phyloP scores from a whole-genome alignment of 2,888 invertebrate species.

The Baronia brevicornis region DNA sequence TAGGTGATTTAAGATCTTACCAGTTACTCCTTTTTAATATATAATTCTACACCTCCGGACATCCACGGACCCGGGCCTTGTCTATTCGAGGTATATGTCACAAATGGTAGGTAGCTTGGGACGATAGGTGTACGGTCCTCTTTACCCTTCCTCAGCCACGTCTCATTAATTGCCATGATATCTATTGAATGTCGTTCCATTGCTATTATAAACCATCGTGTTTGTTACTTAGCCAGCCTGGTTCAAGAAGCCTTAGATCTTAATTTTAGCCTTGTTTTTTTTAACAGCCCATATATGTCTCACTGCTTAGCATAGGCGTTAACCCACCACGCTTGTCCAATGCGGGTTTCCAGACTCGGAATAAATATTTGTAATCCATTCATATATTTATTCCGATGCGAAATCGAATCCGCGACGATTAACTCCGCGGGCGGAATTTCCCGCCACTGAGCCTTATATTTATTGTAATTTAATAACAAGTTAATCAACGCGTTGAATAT shows the following conservation, averaged over 20 bases:
- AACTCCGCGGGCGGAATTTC: too few species aligned
- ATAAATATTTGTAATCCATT: too few species aligned
- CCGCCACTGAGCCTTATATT: neutral
- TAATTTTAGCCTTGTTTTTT: too few species aligned
- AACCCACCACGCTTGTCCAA: too few species aligned
- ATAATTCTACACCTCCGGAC: constrained; percentile 21
- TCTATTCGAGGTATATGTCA: constrained; percentile 16
- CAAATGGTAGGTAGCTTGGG: constrained; percentile 21
- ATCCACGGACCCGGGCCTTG: constrained; percentile 13
- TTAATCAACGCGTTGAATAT: neutral
- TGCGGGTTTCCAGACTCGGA: too few species aligned
- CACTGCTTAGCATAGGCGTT: too few species aligned
- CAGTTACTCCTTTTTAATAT: constrained; percentile 11
- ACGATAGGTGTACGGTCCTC: constrained; percentile 20
- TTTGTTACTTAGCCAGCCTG: constrained; percentile 18
- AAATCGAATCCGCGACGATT: too few species aligned
- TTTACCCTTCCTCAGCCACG: constrained; percentile 22
- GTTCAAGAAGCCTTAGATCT: constrained; percentile 20
- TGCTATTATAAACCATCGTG: constrained; percentile 18
- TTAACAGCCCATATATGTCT: too few species aligned
- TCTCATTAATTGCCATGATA: constrained; percentile 23
- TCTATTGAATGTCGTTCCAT: constrained; percentile 16
- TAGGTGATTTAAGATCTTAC: neutral
- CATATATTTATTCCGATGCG: too few species aligned
- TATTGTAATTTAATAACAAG: neutral